Conservation (phyloP, 1,140 invertebrate species). For the Patella vulgata region DNA sequence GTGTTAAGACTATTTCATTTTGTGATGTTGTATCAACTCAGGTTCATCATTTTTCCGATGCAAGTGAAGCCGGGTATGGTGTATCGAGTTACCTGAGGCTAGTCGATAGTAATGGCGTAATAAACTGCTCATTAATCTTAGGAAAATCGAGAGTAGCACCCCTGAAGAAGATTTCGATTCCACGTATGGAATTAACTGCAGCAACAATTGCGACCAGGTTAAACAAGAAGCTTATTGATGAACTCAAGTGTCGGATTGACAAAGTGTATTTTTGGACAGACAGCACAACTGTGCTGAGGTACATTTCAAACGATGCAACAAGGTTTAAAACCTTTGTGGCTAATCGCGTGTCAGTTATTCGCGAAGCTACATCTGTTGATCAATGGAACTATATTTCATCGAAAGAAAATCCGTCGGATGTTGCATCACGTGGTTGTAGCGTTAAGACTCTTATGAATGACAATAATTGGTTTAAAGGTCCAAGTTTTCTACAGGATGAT, state of each 20-base stretch:
- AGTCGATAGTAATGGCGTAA: neutral
- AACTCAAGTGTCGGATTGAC: conserved; percentile 14
- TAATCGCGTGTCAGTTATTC: conserved; percentile 27
- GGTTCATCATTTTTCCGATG: conserved; percentile 9
- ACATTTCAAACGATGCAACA: conserved; percentile 19
- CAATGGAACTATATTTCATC: conserved; percentile 24
- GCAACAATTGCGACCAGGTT: conserved; percentile 53
- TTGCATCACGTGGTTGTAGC: conserved; percentile 17
- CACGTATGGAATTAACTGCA: conserved; percentile 67
- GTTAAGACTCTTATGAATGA: conserved; percentile 9
- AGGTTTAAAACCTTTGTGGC: conserved; percentile 34
- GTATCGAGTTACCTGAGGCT: conserved; percentile 15
- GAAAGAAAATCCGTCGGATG: too few species aligned
- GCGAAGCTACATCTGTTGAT: conserved; percentile 9
- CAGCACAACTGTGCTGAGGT: conserved; percentile 23
- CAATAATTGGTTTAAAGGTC: conserved; percentile 19
- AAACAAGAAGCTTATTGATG: conserved; percentile 5
- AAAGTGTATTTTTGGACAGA: conserved; percentile 25
- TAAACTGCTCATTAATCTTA: conserved; percentile 28
- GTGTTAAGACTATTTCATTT: conserved; percentile 18
- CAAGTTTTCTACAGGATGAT: conserved; percentile 24
- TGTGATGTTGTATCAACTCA: neutral
- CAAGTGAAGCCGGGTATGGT: conserved; percentile 16
- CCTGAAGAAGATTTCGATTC: conserved; percentile 55
- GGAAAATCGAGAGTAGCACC: conserved; percentile 60